Evolutionary conservation across 2,113 vertebrate species (phyloP), one percentile per base, ranked within the genome.

Genomic region (Carassius gibelio): DNA sequence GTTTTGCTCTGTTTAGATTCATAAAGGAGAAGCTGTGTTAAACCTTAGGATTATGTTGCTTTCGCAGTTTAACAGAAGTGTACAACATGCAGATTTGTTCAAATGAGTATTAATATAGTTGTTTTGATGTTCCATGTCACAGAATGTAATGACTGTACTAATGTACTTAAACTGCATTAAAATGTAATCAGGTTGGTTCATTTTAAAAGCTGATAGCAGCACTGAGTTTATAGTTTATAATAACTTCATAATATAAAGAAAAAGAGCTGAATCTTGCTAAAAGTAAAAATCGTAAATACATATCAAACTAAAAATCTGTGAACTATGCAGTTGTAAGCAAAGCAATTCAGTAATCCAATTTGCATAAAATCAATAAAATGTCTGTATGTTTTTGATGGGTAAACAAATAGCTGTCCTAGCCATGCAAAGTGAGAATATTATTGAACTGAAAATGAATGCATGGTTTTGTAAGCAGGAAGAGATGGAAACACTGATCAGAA

Each of bases 161-260:
- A 80, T 66, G 26, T n/a, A 52, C 57, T 82, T 9, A n/a, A 52
- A 66, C 10, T 55, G 57, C 57, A 61, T 82, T 52, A 81, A 50
- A 75, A 75, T 36, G 2, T 11, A 36, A 82, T 71, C 50, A 69
- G 81, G 66, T 36, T 71, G 66, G 48, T 71, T 48, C 45, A 11
- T 3, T 10, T 2, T 48, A 48, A 48, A 26, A 26, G 26, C 26
- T 26, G 26, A 26, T 26, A 26, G 26, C 26, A 26, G 26, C 42
- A 48, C 45, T 11, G 42, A 81, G 23, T 26, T 26, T 26, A 26
- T 26, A 26, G 3, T 50, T 1, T 4, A 1, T 42, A 42, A 42
- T 42, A 42, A 2, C 42, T 45, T 45, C 8, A 45, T 45, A 45
- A 45, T 45, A 45, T 45, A 45, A 45, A 45, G 42, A 45, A 45